Evolutionary conservation across 2,797 vertebrate species (phyloP).

Genomic region (Malurus splendens): DNA sequence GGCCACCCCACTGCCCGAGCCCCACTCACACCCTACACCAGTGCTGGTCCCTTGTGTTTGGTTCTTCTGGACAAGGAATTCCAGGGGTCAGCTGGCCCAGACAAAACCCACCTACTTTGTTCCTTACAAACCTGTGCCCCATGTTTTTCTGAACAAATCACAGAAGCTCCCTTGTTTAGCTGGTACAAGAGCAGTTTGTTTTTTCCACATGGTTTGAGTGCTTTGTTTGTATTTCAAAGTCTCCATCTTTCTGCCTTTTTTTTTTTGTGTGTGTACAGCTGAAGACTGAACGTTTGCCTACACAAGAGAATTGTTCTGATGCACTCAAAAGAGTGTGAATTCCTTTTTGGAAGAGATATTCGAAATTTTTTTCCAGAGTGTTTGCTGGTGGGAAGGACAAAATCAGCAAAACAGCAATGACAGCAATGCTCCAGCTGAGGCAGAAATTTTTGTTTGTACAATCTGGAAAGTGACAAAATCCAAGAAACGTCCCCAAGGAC

Average conservation of each 20-base stretch:
- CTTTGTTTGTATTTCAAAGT: constrained; percentile 12
- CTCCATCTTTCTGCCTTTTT: constrained; percentile 3
- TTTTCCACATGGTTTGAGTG: not conserved
- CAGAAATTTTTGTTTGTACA: constrained; percentile 22
- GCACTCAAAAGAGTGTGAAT: constrained; percentile 7
- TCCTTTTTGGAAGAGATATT: constrained; percentile 2
- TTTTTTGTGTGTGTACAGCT: not conserved
- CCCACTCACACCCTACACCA: fast-evolving
- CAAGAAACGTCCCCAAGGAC: not conserved
- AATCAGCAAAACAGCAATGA: not conserved
- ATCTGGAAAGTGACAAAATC: not conserved
- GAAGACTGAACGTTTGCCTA: constrained; percentile 16
- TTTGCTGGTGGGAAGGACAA: not conserved
- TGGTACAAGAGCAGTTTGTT: constrained; percentile 33
- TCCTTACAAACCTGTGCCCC: not conserved
- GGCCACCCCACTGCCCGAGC: not conserved
- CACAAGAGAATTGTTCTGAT: constrained; percentile 17
- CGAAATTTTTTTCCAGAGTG: not conserved
- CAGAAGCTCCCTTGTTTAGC: constrained; percentile 21
- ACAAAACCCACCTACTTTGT: not conserved
- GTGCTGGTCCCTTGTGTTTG: fast-evolving
- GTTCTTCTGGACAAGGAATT: not conserved
- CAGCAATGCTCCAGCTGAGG: not conserved
- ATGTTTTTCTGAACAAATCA: not conserved
- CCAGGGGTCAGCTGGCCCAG: not conserved